Percentiles rank a stretch among this genome's conserved stretches.
These are phyloP conservation scores for Thamnophis elegans DNA, from an alignment of 2,797 vertebrate species.

Conservation along the genomic window DNA sequence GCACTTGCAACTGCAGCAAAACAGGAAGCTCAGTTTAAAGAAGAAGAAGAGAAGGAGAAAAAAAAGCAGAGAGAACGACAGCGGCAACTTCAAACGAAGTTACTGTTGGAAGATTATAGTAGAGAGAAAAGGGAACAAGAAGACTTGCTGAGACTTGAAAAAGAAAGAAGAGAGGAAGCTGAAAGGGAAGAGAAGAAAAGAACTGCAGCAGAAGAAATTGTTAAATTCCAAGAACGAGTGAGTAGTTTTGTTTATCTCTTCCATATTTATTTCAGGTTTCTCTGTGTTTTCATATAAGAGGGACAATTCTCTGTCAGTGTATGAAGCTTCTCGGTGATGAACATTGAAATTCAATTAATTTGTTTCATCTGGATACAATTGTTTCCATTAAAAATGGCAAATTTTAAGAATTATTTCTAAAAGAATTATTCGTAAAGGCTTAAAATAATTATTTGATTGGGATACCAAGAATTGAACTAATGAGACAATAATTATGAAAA, in stretches of 20 bases:
- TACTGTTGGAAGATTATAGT: slow-evolving; percentile 74
- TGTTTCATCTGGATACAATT: background rate
- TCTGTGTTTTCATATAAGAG: background rate
- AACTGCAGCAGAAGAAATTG: slow-evolving; percentile 72
- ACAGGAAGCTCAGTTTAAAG: slow-evolving; percentile 68
- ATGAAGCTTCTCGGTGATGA: background rate
- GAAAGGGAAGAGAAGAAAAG: slow-evolving; percentile 78
- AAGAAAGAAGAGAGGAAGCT: slow-evolving; percentile 69
- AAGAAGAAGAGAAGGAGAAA: slow-evolving; percentile 75
- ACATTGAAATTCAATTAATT: background rate
- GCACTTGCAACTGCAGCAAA: slow-evolving; percentile 71
- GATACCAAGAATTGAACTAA: background rate
- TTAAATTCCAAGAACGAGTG: slow-evolving; percentile 82
- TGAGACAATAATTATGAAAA: background rate
- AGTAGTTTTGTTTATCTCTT: slow-evolving; percentile 28
- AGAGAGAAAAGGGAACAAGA: slow-evolving; percentile 78
- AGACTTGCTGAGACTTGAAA: slow-evolving; percentile 70
- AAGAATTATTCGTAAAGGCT: background rate
- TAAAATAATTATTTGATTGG: background rate
- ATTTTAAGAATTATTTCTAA: background rate
- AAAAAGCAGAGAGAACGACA: slow-evolving; percentile 75
- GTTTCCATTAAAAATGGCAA: background rate
- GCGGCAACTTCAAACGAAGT: slow-evolving; percentile 75
- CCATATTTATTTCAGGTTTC: background rate
- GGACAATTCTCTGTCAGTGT: background rate